Evolutionary conservation across 2,113 vertebrate genomes (phyloP), one percentile per base, ranked within the genome.

Genomic region (Gavia stellata): DNA sequence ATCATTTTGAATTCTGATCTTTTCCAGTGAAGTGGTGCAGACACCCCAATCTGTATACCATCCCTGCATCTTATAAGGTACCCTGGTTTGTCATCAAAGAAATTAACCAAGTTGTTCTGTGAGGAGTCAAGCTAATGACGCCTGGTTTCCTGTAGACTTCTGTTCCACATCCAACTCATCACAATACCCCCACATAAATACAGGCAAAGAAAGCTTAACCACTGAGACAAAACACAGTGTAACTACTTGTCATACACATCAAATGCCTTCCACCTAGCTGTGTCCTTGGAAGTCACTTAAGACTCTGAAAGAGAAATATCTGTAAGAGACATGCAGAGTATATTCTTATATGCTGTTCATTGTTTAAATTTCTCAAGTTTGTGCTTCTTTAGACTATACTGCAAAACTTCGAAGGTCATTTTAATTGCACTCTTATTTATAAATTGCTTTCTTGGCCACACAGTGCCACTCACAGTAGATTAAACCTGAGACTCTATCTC

Each of bases 401-500:
- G 74, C 28, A 16, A 58, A 81, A 68, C 55, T 63, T 24, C 73
- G 87, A 86, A 81, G 94, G 94, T 84, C 81, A 21, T 85, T 82
- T 86, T 90, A 94, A 79, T 79, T 86, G 74, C 53, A 31, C 5
- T 68, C 49, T 58, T 56, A n/a, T 81, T 94, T 81, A 90, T 67
- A 89, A 91, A 95, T 86, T 73, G 79, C 82, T 93, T 88, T 85
- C 59, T 71, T 91, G 80, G 97, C 92, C 91, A 61, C 74, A 40
- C 33, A 29, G 58, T 84, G 78, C 74, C 73, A 79, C 81, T 94
- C 89, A 52, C 5, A 38, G 63, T 38, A 87, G 83, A 89, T 97
- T 70, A 92, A 90, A 96, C 9, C 68, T 59, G 17, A 81, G 72
- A 36, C 53, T 63, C 79, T 38, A 14, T 38, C 85, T 79, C 65